These are phyloP conservation scores for Galendromus occidentalis DNA, from an alignment of 1,140 invertebrate species.

Conservation along the genomic window DNA sequence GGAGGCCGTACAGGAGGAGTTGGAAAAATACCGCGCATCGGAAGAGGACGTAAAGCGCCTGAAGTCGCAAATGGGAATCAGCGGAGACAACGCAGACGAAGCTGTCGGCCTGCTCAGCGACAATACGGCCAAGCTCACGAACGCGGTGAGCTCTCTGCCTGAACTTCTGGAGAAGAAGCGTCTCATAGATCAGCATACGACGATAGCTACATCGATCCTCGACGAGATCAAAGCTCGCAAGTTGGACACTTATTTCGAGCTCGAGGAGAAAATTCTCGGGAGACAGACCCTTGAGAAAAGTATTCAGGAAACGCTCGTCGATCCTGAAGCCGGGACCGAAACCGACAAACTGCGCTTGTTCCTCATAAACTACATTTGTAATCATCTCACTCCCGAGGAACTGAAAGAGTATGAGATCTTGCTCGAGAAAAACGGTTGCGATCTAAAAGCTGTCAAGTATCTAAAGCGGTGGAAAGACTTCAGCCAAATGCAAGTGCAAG, in stretches of 20 bases:
- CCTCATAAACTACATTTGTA: slow-evolving; percentile 80
- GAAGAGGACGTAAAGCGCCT: slow-evolving; percentile 91
- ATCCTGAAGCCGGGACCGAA: slow-evolving; percentile 58
- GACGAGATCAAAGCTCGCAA: slow-evolving; percentile 72
- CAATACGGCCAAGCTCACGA: slow-evolving; percentile 80
- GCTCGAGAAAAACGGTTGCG: slow-evolving; percentile 58
- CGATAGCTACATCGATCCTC: slow-evolving; percentile 77
- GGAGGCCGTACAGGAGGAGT: slow-evolving; percentile 90
- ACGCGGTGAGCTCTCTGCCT: slow-evolving; percentile 72
- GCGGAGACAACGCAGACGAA: slow-evolving; percentile 24
- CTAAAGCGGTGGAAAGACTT: slow-evolving; percentile 60
- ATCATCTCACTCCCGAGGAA: slow-evolving; percentile 56
- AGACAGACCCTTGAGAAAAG: slow-evolving; percentile 36
- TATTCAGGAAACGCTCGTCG: slow-evolving; percentile 56
- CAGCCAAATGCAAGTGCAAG: slow-evolving; percentile 15
- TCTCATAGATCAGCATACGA: slow-evolving; percentile 95
- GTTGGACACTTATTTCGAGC: slow-evolving; percentile 86
- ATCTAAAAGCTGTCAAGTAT: slow-evolving; percentile 57
- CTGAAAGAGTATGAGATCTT: slow-evolving; percentile 57
- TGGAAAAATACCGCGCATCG: slow-evolving; percentile 77
- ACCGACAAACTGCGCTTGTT: slow-evolving; percentile 89
- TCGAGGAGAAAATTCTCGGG: slow-evolving; percentile 89
- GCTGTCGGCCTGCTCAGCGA: slow-evolving; percentile 56
- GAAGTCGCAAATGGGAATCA: slow-evolving; percentile 57
- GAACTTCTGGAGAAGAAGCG: slow-evolving; percentile 91